Percentiles rank a stretch among this genome's conserved stretches.
Evolutionary conservation across 2,113 vertebrate genomes (phyloP).

Genomic region (Sialia sialis): DNA sequence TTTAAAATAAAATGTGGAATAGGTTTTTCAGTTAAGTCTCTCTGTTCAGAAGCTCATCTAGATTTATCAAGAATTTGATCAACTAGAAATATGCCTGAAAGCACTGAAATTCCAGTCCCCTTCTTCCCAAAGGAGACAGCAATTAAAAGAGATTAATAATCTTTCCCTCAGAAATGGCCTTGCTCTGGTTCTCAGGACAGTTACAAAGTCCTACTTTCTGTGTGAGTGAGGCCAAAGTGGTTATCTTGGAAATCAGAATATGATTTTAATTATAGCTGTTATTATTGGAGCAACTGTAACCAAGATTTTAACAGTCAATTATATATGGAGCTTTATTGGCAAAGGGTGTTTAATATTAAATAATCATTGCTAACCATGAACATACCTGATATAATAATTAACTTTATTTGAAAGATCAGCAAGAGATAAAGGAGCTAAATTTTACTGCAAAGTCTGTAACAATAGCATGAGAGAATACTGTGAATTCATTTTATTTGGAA

Average conservation of each 20-base stretch:
- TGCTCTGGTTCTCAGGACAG: not conserved
- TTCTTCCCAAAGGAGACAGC: not conserved
- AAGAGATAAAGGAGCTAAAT: slow-evolving; percentile 67
- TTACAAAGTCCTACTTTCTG: not conserved
- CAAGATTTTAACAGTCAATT: slow-evolving; percentile 54
- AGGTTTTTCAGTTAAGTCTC: not conserved
- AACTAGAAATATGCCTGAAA: not conserved
- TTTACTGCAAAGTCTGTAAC: slow-evolving; percentile 41
- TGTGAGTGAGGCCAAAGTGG: not conserved
- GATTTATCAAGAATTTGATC: not conserved
- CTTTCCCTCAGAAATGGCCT: not conserved
- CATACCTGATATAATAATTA: slow-evolving; percentile 68
- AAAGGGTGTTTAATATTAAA: slow-evolving; percentile 63
- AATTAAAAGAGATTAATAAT: not conserved
- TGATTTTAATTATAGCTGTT: slow-evolving; percentile 60
- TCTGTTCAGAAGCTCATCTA: not conserved
- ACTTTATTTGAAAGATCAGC: slow-evolving; percentile 56
- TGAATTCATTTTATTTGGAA: slow-evolving; percentile 62
- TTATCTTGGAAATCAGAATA: slow-evolving; percentile 30
- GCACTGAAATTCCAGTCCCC: not conserved
- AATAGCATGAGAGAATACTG: slow-evolving; percentile 46
- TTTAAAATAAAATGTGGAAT: not conserved
- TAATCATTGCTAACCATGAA: slow-evolving; percentile 67
- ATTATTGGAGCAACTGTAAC: slow-evolving; percentile 49
- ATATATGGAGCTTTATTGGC: slow-evolving; percentile 30